Conservation (phyloP, 2,113 vertebrate genomes). For the Nycticorax nycticorax region DNA sequence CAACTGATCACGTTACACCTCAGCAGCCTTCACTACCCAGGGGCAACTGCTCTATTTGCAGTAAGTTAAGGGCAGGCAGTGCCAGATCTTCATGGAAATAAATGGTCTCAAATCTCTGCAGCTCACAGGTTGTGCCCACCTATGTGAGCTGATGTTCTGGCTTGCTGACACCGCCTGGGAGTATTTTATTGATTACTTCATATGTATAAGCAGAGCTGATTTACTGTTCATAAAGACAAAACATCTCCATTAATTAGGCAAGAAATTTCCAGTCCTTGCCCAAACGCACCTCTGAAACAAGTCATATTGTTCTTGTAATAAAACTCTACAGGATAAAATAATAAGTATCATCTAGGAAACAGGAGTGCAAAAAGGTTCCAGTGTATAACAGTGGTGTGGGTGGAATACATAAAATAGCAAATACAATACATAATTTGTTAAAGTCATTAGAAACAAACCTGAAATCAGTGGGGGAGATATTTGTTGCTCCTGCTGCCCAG, state of each 20-base stretch:
- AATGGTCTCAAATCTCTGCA: background rate
- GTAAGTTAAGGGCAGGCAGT: background rate
- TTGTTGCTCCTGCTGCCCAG: background rate
- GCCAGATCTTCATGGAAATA: background rate
- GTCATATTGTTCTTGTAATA: background rate
- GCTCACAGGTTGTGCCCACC: background rate
- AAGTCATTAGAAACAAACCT: background rate
- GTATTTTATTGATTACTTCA: background rate
- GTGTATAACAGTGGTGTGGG: background rate
- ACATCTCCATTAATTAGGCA: background rate
- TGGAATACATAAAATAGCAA: background rate
- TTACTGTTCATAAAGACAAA: background rate
- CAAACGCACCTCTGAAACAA: background rate
- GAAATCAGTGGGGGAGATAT: background rate
- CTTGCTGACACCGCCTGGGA: background rate
- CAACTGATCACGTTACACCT: accelerated
- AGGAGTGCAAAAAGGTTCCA: background rate
- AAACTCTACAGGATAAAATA: background rate
- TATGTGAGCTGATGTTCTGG: background rate
- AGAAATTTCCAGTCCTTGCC: background rate
- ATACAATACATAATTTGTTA: background rate
- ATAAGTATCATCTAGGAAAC: background rate
- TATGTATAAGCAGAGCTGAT: background rate
- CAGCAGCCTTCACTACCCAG: background rate
- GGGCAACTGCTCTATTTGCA: background rate